A percentile compares a stretch with the other conserved stretches of the same genome.
Evolutionary conservation across 30 jellyfish, hydroid and myxozoan genomes (phyloP).

Genomic region (Aurelia sp.): DNA sequence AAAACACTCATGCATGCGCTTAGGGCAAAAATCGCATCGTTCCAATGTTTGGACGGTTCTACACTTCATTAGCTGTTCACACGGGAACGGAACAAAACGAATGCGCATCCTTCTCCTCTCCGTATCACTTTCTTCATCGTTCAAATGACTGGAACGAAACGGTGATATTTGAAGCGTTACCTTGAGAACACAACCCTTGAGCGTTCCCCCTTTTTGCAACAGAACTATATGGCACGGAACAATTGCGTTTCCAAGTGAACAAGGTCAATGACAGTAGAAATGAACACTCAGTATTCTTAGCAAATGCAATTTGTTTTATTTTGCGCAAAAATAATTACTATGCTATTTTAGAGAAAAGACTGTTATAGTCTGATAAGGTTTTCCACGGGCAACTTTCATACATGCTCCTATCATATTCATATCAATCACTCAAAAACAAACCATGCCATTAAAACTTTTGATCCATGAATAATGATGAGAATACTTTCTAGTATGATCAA

Average conservation of each 20-base stretch:
- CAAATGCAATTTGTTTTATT: neutral
- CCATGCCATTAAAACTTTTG: no score
- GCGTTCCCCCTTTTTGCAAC: conserved; percentile 9
- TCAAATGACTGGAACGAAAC: conserved; percentile 2
- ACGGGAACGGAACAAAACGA: conserved; percentile 14
- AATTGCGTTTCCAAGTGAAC: neutral
- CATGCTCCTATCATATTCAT: no score
- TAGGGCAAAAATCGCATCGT: neutral
- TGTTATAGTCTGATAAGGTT: no score
- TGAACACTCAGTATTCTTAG: no score
- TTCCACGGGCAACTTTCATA: no score
- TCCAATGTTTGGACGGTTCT: conserved; percentile 1
- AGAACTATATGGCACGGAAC: neutral
- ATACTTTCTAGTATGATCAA: no score
- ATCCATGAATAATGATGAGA: no score
- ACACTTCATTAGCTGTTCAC: neutral
- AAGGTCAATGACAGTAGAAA: neutral
- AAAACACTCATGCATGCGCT: conserved; percentile 31
- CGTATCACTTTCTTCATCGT: conserved; percentile 13
- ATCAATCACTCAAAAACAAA: no score
- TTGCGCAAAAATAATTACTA: neutral
- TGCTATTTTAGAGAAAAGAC: no score
- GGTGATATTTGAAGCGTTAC: conserved; percentile 17
- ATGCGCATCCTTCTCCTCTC: neutral
- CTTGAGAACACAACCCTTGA: neutral